A percentile compares a stretch with the other conserved stretches of the same genome.
phyloP scores from a whole-genome alignment of 2,113 vertebrate genomes.

The Poeciliopsis retropinna region DNA sequence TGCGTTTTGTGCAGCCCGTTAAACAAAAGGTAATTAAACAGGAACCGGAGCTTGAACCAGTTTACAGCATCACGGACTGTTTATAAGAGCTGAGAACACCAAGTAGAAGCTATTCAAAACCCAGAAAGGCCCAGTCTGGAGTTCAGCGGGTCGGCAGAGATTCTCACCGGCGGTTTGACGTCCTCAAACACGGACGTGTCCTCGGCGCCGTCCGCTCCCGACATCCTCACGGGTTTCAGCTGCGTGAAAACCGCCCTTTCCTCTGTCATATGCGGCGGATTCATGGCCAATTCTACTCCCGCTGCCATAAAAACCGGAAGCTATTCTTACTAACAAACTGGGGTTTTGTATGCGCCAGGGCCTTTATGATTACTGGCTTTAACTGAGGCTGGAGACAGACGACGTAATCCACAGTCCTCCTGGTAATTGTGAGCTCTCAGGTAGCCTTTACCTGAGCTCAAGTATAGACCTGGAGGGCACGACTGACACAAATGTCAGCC shows the following conservation, averaged over 20 bases:
- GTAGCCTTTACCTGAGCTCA: conserved; percentile 83
- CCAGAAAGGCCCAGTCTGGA: conserved; percentile 4
- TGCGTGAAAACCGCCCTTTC: conserved; percentile 85
- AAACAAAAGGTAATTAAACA: neutral
- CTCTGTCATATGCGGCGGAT: conserved; percentile 75
- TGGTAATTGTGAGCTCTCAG: conserved; percentile 66
- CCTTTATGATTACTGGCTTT: neutral
- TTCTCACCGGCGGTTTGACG: conserved; percentile 83
- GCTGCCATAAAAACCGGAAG: conserved; percentile 78
- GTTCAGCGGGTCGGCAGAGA: conserved; percentile 11
- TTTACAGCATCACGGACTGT: neutral
- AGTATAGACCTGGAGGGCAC: conserved; percentile 62
- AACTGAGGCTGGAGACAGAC: conserved; percentile 51
- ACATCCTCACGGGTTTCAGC: conserved; percentile 87
- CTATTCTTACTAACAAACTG: neutral
- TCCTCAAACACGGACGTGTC: conserved; percentile 89
- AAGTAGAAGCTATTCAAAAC: neutral
- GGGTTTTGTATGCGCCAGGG: neutral
- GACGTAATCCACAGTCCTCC: conserved; percentile 57
- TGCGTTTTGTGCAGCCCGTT: neutral
- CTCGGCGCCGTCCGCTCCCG: conserved; percentile 78
- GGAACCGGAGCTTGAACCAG: neutral
- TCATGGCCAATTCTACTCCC: conserved; percentile 80
- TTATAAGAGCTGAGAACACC: neutral
- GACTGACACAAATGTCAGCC: neutral